Evolutionary conservation across 2,113 vertebrate genomes (phyloP).

Genomic region (Calyptomena viridis): DNA sequence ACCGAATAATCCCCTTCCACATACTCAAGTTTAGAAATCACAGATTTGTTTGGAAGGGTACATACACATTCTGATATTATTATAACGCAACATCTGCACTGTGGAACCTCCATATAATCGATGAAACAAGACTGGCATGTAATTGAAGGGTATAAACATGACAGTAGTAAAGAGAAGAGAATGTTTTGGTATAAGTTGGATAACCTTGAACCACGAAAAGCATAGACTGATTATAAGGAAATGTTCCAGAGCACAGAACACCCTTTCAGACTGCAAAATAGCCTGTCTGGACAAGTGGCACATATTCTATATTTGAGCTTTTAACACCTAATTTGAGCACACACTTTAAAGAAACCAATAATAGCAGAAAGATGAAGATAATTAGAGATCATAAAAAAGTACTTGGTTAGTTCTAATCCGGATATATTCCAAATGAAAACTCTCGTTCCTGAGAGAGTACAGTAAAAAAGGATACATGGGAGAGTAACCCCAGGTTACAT

Average conservation of each 20-base stretch:
- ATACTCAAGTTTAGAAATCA: not conserved
- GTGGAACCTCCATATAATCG: not conserved
- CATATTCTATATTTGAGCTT: not conserved
- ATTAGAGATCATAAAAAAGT: not conserved
- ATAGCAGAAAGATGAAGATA: not conserved
- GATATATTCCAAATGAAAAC: not conserved
- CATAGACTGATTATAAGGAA: not conserved
- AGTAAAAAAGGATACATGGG: not conserved
- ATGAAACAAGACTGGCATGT: not conserved
- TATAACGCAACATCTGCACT: not conserved
- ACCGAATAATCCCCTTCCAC: rapidly evolving
- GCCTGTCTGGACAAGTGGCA: not conserved
- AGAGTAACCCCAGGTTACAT: not conserved
- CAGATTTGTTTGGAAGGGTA: not conserved
- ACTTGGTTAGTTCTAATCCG: not conserved
- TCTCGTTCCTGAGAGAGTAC: not conserved
- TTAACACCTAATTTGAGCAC: not conserved
- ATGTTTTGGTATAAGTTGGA: not conserved
- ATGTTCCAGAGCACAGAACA: not conserved
- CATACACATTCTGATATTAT: not conserved
- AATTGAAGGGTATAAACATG: not conserved
- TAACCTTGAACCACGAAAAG: not conserved
- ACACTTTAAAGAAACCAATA: not conserved
- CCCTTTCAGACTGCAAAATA: not conserved
- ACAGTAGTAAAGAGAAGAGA: not conserved